These are phyloP conservation scores for Oscheius sp. DNA, from an alignment of 2,888 invertebrate genomes.

Conservation along the genomic window DNA sequence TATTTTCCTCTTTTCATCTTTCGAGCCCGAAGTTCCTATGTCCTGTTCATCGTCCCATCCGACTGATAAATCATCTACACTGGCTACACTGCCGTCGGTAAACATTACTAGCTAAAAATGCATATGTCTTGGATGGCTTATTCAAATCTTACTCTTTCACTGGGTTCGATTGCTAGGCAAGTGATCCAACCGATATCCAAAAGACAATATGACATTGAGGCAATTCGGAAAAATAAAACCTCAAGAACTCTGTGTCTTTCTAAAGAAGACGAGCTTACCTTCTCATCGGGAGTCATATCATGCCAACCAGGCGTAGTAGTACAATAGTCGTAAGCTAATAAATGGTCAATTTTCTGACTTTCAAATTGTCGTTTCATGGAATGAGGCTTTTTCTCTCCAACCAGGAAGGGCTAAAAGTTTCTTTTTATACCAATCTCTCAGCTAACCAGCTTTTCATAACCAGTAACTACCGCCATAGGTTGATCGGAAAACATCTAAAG, in stretches of 20 bases:
- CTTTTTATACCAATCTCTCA: background rate
- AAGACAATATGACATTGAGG: slow-evolving; percentile 39
- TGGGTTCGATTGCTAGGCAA: slow-evolving; percentile 29
- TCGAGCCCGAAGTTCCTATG: too few relatives aligned
- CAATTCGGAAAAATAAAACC: slow-evolving; percentile 39
- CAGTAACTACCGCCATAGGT: slow-evolving; percentile 28
- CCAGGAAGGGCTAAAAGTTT: slow-evolving; percentile 36
- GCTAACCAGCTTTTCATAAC: slow-evolving; percentile 12
- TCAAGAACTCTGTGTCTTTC: too few relatives aligned
- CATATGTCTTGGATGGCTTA: background rate
- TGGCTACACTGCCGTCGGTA: slow-evolving; percentile 43
- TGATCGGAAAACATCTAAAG: slow-evolving; percentile 49
- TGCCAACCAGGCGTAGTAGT: slow-evolving; percentile 46
- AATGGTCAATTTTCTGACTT: slow-evolving; percentile 47
- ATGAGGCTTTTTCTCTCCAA: slow-evolving; percentile 33
- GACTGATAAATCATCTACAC: slow-evolving; percentile 43
- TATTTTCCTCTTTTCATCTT: slow-evolving; percentile 38
- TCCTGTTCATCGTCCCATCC: slow-evolving; percentile 58
- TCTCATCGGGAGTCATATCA: slow-evolving; percentile 33
- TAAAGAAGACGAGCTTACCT: slow-evolving; percentile 9
- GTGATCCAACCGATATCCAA: slow-evolving; percentile 53
- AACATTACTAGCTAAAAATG: slow-evolving; percentile 40
- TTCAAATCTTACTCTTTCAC: slow-evolving; percentile 14
- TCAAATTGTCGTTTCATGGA: slow-evolving; percentile 41
- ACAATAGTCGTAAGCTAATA: slow-evolving; percentile 50